Base-by-base conservation (phyloP, 1,140 invertebrate genomes). In the Cydia strobilella region DNA sequence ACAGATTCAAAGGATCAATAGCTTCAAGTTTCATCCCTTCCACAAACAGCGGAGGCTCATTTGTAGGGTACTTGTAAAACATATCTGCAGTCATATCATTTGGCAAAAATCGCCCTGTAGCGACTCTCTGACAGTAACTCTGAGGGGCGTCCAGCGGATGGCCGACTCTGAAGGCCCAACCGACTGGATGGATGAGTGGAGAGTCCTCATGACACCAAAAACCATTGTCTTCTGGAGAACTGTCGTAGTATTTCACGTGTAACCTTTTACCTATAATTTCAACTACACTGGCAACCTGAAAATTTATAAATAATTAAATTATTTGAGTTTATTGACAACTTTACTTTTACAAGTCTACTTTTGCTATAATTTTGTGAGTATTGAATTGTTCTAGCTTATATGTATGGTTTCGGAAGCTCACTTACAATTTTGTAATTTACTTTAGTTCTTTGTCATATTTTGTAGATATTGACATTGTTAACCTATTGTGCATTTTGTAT, bases 181-280 rank as follows among this genome's bases (percentile, higher is more conserved):
- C 98, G 3, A 99, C 96, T 3, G 97, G 97, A 93, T 99, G 98
- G 77, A 99, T 97, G 6, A 99, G 94, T 0, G 97, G 96, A 0
- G 98, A 99, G 86, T 98, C 97, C 90, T 98, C 97, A 81, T 99
- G 98, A 85, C 98, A 99, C 98, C 98, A 99, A 91, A 99, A 99
- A 7, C 96, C 97, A 83, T 96, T 96, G 83, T 96, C 96, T 69
- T 96, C 95, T 1, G 95, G 94, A 9, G 95, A 93, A 71, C 96
- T 96, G 81, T 98, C 97, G 81, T 97, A 97, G 93, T 99, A 99
- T 80, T 96, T 96, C 0, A 99, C 94, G 81, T 98, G 97, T 25
- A 99, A 94, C 59, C 98, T 94, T 86, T 98, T 98, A 0, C 98
- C 98, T 23, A 99, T 95, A 77, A 99, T 97, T 89, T 98, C 97